Percentiles rank a stretch among this genome's conserved stretches.
These are phyloP conservation scores for Fragum fragum DNA, from an alignment of 2,888 invertebrate species.

Conservation along the genomic window DNA sequence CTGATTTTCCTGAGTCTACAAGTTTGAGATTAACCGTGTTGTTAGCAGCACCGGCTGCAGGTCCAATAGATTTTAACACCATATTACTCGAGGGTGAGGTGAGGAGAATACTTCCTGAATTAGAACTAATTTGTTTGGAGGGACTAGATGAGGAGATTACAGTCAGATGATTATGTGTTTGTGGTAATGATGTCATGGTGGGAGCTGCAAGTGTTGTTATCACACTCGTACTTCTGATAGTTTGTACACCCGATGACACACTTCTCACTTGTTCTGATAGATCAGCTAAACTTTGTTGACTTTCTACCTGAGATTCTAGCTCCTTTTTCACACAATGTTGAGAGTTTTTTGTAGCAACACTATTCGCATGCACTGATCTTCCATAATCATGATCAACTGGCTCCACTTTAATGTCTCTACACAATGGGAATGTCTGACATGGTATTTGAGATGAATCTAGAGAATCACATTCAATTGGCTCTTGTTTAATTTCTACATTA, in stretches of 20 bases:
- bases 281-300: neutral
- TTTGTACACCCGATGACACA: constrained; percentile 24
- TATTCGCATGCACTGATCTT: neutral
- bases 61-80: constrained; percentile 18
- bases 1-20: neutral
- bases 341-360: neutral
- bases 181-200: constrained; percentile 4
- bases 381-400: constrained; percentile 63
- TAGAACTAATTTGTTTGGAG: neutral
- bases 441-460: neutral
- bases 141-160: constrained; percentile 9
- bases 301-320: constrained; percentile 17
- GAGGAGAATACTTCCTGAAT: neutral
- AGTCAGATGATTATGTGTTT: constrained; percentile 5
- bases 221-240: constrained; percentile 44
- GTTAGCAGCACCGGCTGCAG: neutral
- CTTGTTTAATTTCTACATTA: constrained; percentile 40
- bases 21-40: constrained; percentile 17
- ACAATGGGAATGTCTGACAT: neutral
- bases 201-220: constrained; percentile 48
- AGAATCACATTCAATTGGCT: constrained; percentile 16
- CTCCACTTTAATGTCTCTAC: constrained; percentile 55
- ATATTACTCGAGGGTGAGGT: constrained; percentile 14
- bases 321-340: constrained; percentile 7
- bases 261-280: neutral